Conservation (phyloP, 2,113 vertebrate genomes). For the Peucedramus taeniatus region DNA sequence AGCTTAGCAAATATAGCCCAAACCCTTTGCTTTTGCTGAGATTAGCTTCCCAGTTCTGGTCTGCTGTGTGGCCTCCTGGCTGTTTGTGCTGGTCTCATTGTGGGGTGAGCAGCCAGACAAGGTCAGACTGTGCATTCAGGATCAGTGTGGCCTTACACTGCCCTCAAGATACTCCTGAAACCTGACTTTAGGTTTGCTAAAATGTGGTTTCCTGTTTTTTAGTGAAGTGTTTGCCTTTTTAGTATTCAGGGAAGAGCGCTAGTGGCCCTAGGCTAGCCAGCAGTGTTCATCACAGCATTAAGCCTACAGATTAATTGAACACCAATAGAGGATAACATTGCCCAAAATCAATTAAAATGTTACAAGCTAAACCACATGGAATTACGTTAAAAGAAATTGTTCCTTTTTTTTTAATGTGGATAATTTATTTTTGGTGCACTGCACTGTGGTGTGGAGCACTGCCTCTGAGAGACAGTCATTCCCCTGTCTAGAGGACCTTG, state of each 20-base stretch:
- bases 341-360: background rate
- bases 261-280: background rate
- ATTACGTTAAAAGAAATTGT: background rate
- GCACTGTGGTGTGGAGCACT: background rate
- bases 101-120: background rate
- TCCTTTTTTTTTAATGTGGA: background rate
- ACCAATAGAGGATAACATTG: background rate
- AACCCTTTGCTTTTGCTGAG: background rate
- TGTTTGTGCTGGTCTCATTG: background rate
- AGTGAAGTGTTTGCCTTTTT: background rate
- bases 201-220: constrained; percentile 31
- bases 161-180: background rate
- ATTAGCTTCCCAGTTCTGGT: background rate
- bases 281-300: background rate
- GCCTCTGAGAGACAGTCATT: background rate
- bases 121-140: background rate
- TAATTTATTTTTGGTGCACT: background rate
- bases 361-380: background rate
- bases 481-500: background rate
- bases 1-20: background rate
- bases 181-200: background rate
- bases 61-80: background rate
- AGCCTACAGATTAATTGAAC: background rate
- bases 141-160: background rate
- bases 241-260: background rate